Evolutionary conservation across 1,140 invertebrate species (phyloP), one percentile per base, ranked within the genome.

Genomic region (Neoseiulus cucumeris): DNA sequence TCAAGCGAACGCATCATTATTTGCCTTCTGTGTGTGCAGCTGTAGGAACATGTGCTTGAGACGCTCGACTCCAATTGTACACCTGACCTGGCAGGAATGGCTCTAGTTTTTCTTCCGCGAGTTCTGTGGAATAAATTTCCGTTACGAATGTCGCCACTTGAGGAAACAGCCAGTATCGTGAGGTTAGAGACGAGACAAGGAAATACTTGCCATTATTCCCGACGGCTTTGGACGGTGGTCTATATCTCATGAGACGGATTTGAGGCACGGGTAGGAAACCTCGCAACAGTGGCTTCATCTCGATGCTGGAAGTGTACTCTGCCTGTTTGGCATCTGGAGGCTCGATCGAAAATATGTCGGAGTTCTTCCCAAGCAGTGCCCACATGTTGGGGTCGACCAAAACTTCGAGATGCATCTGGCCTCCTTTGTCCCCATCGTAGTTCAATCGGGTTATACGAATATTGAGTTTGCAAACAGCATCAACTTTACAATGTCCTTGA

Each of bases 191-290:
- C 14, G 22, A 33, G 25, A 17, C 33, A 17, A 17, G 12, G 28
- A 4, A 47, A 47, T 5, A 47, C 7, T 20, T 44, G 68, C 68
- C 68, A 65, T 68, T 69, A 42, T 68, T 67, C 67, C 14, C 20
- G n/a, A 22, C 67, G 66, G 44, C 41, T 42, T 66, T 67, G n/a
- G 84, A 83, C 17, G 86, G 86, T 18, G 87, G 86, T 70, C 90
- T 88, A 75, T 93, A 94, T 70, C 90, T 90, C 6, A 87, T 91
- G n/a, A 95, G 77, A 66, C 88, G 80, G 65, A 95, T 86, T 65
- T 84, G 80, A 6, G 91, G 91, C 65, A 92, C 79, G 7, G 90
- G 90, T 47, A 94, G 78, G 74, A 85, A 90, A 25, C 91, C 91
- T 66, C 86, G 85, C 4, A 84, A 85, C 29, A 95, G 75, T 28